These are phyloP conservation scores for Aphis craccivora DNA, from an alignment of 1,140 invertebrate genomes.

Conservation along the genomic window DNA sequence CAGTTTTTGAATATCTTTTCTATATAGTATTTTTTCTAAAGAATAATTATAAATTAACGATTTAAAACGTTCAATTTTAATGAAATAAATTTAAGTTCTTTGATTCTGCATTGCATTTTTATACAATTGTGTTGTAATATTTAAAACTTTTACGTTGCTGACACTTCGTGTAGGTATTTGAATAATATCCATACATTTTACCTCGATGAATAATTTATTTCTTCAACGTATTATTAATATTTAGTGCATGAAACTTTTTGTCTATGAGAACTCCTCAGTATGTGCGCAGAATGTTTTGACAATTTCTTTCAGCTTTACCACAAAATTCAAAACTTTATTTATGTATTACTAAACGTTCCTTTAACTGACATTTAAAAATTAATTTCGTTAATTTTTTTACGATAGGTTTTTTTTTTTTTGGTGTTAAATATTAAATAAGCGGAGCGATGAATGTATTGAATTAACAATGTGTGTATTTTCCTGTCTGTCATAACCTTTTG, in stretches of 20 bases:
- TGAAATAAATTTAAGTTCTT: neutral
- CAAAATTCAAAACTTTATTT: neutral
- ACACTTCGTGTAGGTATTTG: neutral
- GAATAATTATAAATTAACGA: neutral
- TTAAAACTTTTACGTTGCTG: neutral
- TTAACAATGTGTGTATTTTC: too few species aligned
- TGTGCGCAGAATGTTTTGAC: neutral
- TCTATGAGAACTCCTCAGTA: neutral
- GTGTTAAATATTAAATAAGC: neutral
- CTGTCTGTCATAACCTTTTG: too few species aligned
- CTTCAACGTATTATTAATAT: conserved; percentile 18
- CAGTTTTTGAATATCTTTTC: neutral
- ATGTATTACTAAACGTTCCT: neutral
- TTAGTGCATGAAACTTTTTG: neutral
- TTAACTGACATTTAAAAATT: neutral
- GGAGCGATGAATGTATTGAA: too few species aligned
- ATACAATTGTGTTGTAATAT: neutral
- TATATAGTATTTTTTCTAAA: neutral
- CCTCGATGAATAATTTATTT: neutral
- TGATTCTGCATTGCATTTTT: neutral
- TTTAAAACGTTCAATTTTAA: neutral
- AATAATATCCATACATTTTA: neutral
- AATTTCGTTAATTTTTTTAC: neutral
- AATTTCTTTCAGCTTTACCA: neutral
- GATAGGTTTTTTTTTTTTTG: neutral